These are phyloP conservation scores for Neoarius graeffei DNA, from an alignment of 2,113 vertebrate genomes.

Conservation along the genomic window DNA sequence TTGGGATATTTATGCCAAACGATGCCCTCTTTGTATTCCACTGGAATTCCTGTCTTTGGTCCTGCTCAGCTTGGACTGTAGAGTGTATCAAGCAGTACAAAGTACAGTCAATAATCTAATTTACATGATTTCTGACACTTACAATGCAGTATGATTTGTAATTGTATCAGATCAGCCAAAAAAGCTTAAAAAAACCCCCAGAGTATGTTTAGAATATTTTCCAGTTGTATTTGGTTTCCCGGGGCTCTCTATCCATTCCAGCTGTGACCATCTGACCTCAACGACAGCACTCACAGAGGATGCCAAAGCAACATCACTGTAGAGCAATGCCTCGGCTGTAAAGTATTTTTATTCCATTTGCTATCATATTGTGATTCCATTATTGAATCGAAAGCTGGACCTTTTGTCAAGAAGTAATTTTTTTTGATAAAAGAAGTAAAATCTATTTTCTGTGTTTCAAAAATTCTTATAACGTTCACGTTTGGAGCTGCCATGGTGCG, in stretches of 20 bases:
- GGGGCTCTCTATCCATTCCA: neutral
- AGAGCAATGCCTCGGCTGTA: neutral
- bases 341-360: neutral
- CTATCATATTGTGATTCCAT: neutral
- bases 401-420: neutral
- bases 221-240: slow-evolving; percentile 5
- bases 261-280: slow-evolving; percentile 6
- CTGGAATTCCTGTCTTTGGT: neutral
- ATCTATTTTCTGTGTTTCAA: neutral
- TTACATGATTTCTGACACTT: slow-evolving; percentile 1
- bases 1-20: neutral
- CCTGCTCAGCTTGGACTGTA: neutral
- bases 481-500: neutral
- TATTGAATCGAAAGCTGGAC: neutral
- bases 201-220: neutral
- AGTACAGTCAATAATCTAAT: neutral
- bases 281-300: neutral
- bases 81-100: neutral
- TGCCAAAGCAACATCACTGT: neutral
- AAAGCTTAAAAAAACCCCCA: neutral
- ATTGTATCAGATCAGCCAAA: neutral
- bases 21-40: neutral
- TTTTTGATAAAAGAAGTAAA: neutral
- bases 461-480: neutral
- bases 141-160: neutral